Base-by-base conservation (phyloP, 2,113 vertebrate species). In the Phylloscopus trochiloides region DNA sequence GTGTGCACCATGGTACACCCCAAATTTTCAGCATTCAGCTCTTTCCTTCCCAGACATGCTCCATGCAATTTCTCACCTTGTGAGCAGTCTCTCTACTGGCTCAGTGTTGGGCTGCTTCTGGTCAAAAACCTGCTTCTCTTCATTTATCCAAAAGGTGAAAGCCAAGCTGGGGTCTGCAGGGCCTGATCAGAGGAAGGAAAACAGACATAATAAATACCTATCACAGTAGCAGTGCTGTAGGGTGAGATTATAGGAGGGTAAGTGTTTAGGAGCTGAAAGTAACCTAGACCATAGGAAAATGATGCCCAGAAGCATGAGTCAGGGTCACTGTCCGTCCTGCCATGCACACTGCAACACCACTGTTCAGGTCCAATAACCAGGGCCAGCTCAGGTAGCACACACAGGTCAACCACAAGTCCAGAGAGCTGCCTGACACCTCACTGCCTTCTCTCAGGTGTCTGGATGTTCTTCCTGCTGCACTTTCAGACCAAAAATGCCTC, bases 121-220 rank as follows among this genome's bases (percentile, higher is more conserved):
- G 48, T 43, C 26, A 78, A 51, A 75, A 48, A 48, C 29, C 24
- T 94, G 48, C 52, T 96, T 74, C 34, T 75, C 70, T 78, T 93
- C 74, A 73, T 43, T 70, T 36, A 54, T 34, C 59, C 73, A 34
- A 29, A 68, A 81, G 16, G 55, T 86, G 80, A 90, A 68, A 88
- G n/a, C n/a, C 50, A 82, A 76, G 58, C 34, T 73, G 55, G 25
- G 61, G 12, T 72, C 31, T 51, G 74, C 43, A 85, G 70, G 43
- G 72, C 87, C 92, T 87, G 65, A 51, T 55, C 45, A 75, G 36
- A 82, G 61, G 48, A 88, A 90, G 77, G 70, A 90, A 95, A 90
- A 78, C n/a, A 75, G 61, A 68, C 36, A n/a, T 36, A 51, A 74
- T n/a, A 80, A 92, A 86, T 63, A 87, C 13, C 31, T 17, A 1